Evolutionary conservation across 2,888 invertebrate species (phyloP), one percentile per base, ranked within the genome.

Genomic region (Agriopis leucophaearia): DNA sequence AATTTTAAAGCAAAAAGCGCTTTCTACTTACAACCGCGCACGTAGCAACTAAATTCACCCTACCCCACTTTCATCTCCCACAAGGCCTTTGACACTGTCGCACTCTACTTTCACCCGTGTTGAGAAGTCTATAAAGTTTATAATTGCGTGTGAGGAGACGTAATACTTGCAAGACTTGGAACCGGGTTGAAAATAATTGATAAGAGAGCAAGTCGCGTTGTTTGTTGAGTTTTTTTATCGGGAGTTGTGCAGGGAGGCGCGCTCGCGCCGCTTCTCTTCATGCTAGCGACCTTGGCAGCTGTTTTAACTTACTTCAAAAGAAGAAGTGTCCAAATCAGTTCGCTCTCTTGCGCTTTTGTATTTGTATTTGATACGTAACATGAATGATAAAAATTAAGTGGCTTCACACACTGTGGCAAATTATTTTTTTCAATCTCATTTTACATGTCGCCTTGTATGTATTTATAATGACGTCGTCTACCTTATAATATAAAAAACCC

Each of bases 1-100:
- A 57, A 60, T 27, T 62, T 13, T 18, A 36, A 57, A 55, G 42
- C 57, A 62, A 66, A 61, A 68, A 68, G 67, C 67, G 62, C 68
- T 71, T 63, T 64, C 51, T 36, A 45, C 57, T 50, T 59, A 57
- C 51, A 15, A 36, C 42, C 51, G 56, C 54, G 67, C 71, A 83
- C 87, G 80, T 88, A 84, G 88, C 83, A 88, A 88, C 88, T 83
- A 85, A 81, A 74, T 74, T 76, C 48, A 54, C 55, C 56, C 81
- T 81, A 81, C 84, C 83, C 85, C 79, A 83, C 83, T 83, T 84
- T 81, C 82, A 82, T 82, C 81, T 84, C 77, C 80, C 77, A 78
- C 77, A 80, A 85, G 83, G 84, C 85, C 79, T 88, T 84, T 73
- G 80, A 84, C 64, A 72, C 15, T 0, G 27, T 72, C 16, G 78